Conservation (phyloP, 1,140 invertebrate species). For the Drosophila pseudoobscura region DNA sequence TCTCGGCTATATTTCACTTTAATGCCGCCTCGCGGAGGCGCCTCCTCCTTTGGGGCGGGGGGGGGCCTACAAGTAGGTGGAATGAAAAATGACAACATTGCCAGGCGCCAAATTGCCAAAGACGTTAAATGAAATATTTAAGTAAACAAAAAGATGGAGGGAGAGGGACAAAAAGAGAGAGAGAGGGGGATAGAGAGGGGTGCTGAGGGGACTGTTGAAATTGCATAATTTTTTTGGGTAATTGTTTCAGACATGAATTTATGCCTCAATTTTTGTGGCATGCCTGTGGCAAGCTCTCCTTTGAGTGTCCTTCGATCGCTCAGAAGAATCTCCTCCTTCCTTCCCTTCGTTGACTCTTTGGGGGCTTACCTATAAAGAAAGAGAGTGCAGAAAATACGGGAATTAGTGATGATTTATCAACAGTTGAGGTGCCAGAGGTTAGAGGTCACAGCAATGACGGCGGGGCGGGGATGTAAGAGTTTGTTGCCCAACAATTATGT, state of each 20-base stretch:
- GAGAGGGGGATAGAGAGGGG: constrained; percentile 1
- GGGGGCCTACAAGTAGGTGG: constrained; percentile 8
- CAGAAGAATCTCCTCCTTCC: too few relatives aligned
- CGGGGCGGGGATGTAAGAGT: too few relatives aligned
- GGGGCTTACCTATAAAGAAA: constrained; percentile 33
- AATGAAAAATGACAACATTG: constrained; percentile 73
- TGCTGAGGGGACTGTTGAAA: too few relatives aligned
- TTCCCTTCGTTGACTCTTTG: background rate
- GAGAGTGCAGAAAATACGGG: background rate
- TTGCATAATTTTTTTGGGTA: too few relatives aligned
- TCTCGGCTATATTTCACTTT: constrained; percentile 67
- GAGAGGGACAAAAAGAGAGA: constrained; percentile 11
- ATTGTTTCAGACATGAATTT: too few relatives aligned
- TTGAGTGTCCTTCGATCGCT: too few relatives aligned
- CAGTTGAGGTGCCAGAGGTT: too few relatives aligned
- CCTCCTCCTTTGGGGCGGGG: constrained; percentile 10
- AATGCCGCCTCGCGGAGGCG: constrained; percentile 45
- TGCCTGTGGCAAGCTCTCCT: too few relatives aligned
- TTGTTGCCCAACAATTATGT: constrained; percentile 35
- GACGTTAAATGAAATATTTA: constrained; percentile 74
- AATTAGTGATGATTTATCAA: background rate
- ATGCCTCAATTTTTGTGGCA: too few relatives aligned
- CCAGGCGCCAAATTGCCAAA: constrained; percentile 63
- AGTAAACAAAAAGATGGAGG: background rate
- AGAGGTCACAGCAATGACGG: too few relatives aligned